These are phyloP conservation scores for Platalea minor DNA, from an alignment of 2,797 vertebrate species.

Conservation along the genomic window DNA sequence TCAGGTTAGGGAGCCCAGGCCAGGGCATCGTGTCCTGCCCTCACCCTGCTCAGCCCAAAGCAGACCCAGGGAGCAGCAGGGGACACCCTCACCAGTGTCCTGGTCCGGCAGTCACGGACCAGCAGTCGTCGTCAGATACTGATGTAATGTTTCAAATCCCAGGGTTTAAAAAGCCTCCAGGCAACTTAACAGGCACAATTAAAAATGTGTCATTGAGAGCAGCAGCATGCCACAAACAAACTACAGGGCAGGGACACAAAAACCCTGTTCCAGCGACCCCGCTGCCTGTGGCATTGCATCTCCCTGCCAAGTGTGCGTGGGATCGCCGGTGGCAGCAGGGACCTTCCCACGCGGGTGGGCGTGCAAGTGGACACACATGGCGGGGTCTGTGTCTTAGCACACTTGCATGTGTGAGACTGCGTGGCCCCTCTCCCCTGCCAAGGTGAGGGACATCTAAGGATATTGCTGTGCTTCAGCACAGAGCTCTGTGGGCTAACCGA, in stretches of 20 bases:
- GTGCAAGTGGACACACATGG: accelerated
- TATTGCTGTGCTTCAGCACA: neutral
- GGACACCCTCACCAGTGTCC: neutral
- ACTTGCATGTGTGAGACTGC: neutral
- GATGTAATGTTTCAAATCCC: neutral
- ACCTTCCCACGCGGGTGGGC: accelerated
- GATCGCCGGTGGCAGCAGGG: accelerated
- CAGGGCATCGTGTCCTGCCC: neutral
- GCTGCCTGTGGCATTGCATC: accelerated
- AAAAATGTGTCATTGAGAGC: neutral
- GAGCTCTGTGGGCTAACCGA: constrained; percentile 12
- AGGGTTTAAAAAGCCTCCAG: neutral
- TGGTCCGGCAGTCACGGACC: accelerated
- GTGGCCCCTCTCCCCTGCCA: neutral
- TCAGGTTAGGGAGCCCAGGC: neutral
- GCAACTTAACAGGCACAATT: neutral
- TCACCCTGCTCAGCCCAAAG: neutral
- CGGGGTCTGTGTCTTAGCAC: neutral
- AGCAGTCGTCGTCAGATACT: neutral
- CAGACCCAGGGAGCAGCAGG: neutral
- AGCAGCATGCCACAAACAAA: neutral
- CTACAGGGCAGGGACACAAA: neutral
- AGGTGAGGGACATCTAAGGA: constrained; percentile 29
- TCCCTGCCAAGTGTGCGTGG: accelerated
- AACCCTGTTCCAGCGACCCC: accelerated